Evolutionary conservation across 2,113 vertebrate genomes (phyloP).

Genomic region (Urocynchramus pylzowi): DNA sequence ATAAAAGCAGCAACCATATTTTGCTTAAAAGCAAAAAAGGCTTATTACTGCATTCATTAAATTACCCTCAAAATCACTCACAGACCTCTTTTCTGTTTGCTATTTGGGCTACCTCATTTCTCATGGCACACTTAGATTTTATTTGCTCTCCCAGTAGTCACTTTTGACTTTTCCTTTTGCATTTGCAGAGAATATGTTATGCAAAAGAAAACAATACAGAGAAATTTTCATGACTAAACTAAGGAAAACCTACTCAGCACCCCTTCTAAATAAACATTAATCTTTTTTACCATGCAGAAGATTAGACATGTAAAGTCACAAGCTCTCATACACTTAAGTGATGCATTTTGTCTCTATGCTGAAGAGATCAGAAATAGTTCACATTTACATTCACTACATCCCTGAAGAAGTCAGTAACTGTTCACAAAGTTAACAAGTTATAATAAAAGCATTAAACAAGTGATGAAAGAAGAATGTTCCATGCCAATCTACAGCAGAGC

Average conservation of each 20-base stretch:
- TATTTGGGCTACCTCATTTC: neutral
- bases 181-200: rapidly evolving
- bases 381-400: neutral
- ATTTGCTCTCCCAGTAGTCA: neutral
- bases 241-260: neutral
- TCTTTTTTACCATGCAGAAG: neutral
- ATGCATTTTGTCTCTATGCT: neutral
- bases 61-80: neutral
- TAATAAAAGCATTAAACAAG: neutral
- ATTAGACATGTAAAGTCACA: neutral
- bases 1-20: neutral
- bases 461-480: neutral
- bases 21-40: neutral
- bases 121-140: neutral
- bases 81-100: neutral
- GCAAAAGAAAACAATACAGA: neutral
- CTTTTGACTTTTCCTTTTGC: neutral
- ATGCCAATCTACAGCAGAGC: neutral
- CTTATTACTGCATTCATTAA: neutral
- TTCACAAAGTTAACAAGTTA: neutral
- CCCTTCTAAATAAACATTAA: neutral
- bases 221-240: neutral
- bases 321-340: neutral
- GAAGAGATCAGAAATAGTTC: neutral
- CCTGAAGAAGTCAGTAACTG: neutral